Conservation (phyloP, 2,888 invertebrate species). For the Drosophila vallismaia region DNA sequence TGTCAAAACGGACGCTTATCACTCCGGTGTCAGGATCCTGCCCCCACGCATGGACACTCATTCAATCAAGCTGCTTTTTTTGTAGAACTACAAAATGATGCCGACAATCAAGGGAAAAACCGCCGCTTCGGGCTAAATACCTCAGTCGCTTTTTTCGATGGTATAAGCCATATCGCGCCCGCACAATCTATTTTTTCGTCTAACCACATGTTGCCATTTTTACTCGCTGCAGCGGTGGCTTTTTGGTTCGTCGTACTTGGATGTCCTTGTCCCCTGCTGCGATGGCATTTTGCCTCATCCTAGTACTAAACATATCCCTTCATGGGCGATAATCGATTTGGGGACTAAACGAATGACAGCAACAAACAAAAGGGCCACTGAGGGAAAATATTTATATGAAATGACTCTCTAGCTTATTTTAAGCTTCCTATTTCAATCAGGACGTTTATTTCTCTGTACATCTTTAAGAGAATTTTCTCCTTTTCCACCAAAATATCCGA, state of each 20-base stretch:
- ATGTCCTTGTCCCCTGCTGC: constrained; percentile 14
- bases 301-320: constrained; percentile 23
- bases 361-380: not conserved
- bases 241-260: constrained; percentile 27
- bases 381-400: not conserved
- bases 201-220: constrained; percentile 50
- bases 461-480: not conserved
- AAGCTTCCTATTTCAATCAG: not conserved
- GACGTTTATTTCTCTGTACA: not conserved
- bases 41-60: constrained; percentile 29
- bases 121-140: constrained; percentile 11
- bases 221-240: constrained; percentile 9
- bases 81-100: constrained; percentile 47
- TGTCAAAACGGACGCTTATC: constrained; percentile 53
- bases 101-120: constrained; percentile 49
- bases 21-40: constrained; percentile 20
- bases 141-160: constrained; percentile 7
- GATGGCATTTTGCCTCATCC: not conserved
- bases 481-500: constrained; percentile 7
- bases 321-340: constrained; percentile 61
- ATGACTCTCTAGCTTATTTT: too few species aligned
- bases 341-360: constrained; percentile 45
- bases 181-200: not conserved
- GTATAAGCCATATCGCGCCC: not conserved
- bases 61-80: constrained; percentile 54